These are phyloP conservation scores for Limulus polyphemus DNA, from an alignment of 2,888 invertebrate genomes.

Conservation along the genomic window DNA sequence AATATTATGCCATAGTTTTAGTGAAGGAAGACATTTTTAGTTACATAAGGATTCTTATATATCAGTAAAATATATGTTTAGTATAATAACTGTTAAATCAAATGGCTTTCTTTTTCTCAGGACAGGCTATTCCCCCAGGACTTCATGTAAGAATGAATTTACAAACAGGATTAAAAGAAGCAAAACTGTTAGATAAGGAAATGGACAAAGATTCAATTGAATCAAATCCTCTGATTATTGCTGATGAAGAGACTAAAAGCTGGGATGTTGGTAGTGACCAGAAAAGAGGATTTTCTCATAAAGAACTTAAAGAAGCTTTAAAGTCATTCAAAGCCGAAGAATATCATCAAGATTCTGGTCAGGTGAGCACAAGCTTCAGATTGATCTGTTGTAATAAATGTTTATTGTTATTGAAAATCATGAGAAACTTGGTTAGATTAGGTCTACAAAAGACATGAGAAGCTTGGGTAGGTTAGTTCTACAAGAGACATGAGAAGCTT, in stretches of 20 bases:
- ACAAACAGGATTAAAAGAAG: conserved; percentile 59
- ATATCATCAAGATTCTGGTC: background rate
- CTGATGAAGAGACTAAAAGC: conserved; percentile 17
- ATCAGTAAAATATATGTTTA: too few relatives aligned
- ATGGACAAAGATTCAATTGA: conserved; percentile 18
- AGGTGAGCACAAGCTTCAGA: background rate
- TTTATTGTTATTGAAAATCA: too few relatives aligned
- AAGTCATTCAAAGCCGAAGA: conserved; percentile 38
- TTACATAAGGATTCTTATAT: background rate
- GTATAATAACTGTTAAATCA: background rate
- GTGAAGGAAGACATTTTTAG: background rate
- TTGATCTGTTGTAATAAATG: too few relatives aligned
- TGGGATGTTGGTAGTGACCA: conserved; percentile 9
- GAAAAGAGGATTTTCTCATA: background rate
- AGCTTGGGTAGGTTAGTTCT: too few relatives aligned
- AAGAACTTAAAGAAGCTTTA: conserved; percentile 33
- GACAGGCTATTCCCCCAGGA: conserved; percentile 57
- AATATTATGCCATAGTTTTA: background rate
- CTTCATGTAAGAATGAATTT: conserved; percentile 61
- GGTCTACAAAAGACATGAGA: too few relatives aligned
- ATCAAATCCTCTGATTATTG: conserved; percentile 9
- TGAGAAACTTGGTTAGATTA: too few relatives aligned
- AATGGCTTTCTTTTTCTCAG: conserved; percentile 37
- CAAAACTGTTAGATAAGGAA: conserved; percentile 49
- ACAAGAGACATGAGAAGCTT: too few relatives aligned